Evolutionary conservation across 2,888 invertebrate species (phyloP).

Genomic region (Euphydryas editha): DNA sequence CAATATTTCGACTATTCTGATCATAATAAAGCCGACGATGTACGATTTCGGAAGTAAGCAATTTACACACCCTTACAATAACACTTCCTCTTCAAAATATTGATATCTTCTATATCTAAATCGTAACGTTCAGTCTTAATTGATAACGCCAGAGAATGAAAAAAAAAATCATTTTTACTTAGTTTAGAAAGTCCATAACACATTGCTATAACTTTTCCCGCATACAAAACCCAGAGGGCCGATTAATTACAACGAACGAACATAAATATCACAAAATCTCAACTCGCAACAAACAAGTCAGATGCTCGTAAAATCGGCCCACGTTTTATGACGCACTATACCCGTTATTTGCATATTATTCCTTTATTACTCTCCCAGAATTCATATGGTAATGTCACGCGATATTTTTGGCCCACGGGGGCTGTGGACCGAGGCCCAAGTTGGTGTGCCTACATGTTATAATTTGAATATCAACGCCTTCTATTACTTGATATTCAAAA

Average conservation of each 20-base stretch:
- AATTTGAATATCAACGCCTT: constrained; percentile 37
- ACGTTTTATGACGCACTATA: constrained; percentile 12
- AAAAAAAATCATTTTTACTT: background rate
- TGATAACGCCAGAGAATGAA: too few relatives aligned
- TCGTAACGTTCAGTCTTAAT: too few relatives aligned
- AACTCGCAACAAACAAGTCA: constrained; percentile 1
- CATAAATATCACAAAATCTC: constrained; percentile 9
- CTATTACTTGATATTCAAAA: background rate
- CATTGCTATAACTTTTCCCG: background rate
- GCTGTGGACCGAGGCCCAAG: constrained; percentile 56
- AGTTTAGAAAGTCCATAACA: background rate
- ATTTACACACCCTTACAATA: too few relatives aligned
- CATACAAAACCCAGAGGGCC: background rate
- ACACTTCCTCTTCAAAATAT: too few relatives aligned
- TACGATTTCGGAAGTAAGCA: too few relatives aligned
- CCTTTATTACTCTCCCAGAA: constrained; percentile 73
- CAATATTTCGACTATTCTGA: too few relatives aligned
- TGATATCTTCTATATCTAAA: too few relatives aligned
- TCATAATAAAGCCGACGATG: too few relatives aligned
- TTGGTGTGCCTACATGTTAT: constrained; percentile 45
- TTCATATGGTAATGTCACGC: constrained; percentile 72
- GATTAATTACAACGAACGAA: constrained; percentile 2
- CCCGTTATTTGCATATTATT: constrained; percentile 74
- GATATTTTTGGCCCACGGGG: constrained; percentile 64
- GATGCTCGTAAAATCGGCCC: constrained; percentile 1